phyloP scores from a whole-genome alignment of 92 coral and sea anemone genomes.

The Chrysogorgia sp. region DNA sequence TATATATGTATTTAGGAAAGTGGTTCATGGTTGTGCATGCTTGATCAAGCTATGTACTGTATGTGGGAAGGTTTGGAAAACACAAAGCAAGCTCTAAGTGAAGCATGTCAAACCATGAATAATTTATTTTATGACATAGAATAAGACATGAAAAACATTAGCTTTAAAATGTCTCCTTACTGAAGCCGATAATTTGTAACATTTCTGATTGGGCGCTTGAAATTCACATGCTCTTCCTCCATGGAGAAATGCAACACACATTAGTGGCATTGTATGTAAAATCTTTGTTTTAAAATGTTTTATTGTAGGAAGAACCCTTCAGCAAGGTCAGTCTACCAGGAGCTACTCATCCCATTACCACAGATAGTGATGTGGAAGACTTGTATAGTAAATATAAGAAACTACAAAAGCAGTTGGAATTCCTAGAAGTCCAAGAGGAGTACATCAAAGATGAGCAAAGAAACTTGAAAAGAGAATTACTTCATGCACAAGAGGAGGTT shows the following conservation, averaged over 20 bases:
- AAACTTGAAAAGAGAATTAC: constrained; percentile 90
- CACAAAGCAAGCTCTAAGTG: too few species aligned
- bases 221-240: not conserved
- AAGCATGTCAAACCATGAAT: too few species aligned
- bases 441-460: constrained; percentile 99
- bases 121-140: too few species aligned
- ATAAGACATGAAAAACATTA: too few species aligned
- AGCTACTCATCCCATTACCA: not conserved
- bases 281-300: not conserved
- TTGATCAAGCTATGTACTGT: too few species aligned
- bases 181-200: not conserved
- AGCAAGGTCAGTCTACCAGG: constrained; percentile 31
- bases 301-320: constrained; percentile 39
- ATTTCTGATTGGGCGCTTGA: too few species aligned
- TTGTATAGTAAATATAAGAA: constrained; percentile 90
- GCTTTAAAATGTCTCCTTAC: not conserved
- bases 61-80: too few species aligned
- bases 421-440: constrained; percentile 96
- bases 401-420: constrained; percentile 94
- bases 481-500: constrained; percentile 99
- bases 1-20: too few species aligned
- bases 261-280: too few species aligned
- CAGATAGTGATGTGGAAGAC: constrained; percentile 74
- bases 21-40: too few species aligned
- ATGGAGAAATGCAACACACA: too few species aligned